These are phyloP conservation scores for Lepisosteus osseus DNA, from an alignment of 2,113 vertebrate genomes.

Conservation along the genomic window DNA sequence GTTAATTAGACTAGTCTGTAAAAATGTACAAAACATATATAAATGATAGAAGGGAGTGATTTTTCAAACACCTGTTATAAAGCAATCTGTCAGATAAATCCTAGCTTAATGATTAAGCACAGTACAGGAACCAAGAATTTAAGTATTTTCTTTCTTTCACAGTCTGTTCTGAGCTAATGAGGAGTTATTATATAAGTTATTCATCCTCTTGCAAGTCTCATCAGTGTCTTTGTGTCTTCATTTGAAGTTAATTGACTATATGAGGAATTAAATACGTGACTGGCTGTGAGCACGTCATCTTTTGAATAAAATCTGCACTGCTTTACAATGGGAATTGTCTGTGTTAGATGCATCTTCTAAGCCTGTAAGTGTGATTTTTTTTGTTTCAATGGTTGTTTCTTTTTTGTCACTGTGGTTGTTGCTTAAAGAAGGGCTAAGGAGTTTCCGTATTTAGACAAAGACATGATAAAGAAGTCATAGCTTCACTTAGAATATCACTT, in stretches of 20 bases:
- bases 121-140: background rate
- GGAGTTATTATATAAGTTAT: background rate
- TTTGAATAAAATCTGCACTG: background rate
- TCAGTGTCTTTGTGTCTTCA: background rate
- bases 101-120: constrained; percentile 1
- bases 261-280: background rate
- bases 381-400: no score
- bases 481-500: no score
- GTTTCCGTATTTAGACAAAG: no score
- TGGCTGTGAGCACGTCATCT: background rate
- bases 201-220: background rate
- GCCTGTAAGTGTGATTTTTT: no score
- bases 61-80: background rate
- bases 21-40: no score
- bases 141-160: background rate
- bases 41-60: background rate
- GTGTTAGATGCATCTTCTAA: no score
- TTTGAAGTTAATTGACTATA: constrained; percentile 13
- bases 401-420: no score
- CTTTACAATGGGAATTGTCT: background rate
- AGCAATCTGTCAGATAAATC: background rate
- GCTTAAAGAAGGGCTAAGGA: no score
- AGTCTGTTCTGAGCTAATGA: background rate
- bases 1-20: no score
- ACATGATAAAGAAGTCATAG: no score